Evolutionary conservation across 2,888 invertebrate species (phyloP).

Genomic region (Colostygia pectinataria): DNA sequence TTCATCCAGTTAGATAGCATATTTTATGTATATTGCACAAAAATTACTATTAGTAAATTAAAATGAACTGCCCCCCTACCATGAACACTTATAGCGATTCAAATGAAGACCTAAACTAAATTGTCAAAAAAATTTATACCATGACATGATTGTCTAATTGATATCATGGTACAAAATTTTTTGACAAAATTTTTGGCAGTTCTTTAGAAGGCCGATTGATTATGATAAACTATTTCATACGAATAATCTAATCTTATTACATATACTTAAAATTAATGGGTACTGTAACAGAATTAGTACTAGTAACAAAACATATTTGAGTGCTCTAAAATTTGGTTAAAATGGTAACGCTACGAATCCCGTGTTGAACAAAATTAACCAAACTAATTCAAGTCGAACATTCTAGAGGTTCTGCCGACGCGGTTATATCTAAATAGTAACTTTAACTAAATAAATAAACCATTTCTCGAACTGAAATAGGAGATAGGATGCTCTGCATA

Average conservation of each 20-base stretch:
- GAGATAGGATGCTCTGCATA: conserved; percentile 4
- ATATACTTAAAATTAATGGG: background rate
- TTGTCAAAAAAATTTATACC: no score
- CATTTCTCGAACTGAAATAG: conserved; percentile 12
- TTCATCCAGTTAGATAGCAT: no score
- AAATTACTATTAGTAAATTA: no score
- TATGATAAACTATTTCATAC: background rate
- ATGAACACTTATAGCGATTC: no score
- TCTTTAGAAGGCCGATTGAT: no score
- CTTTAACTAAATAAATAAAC: conserved; percentile 4
- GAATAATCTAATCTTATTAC: conserved; percentile 5
- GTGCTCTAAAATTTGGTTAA: conserved; percentile 8
- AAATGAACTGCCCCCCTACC: no score
- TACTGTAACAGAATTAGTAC: background rate
- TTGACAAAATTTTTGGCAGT: no score
- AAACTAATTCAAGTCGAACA: conserved; percentile 30
- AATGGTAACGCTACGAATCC: conserved; percentile 17
- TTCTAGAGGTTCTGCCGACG: conserved; percentile 31
- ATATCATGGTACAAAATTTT: no score
- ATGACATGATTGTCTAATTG: no score
- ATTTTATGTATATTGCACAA: no score
- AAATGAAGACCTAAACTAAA: no score
- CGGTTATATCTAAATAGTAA: conserved; percentile 9
- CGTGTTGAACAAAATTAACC: conserved; percentile 28
- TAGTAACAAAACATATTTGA: conserved; percentile 20